phyloP scores from a whole-genome alignment of 1,140 invertebrate genomes.

The Brachionus manjavacas region DNA sequence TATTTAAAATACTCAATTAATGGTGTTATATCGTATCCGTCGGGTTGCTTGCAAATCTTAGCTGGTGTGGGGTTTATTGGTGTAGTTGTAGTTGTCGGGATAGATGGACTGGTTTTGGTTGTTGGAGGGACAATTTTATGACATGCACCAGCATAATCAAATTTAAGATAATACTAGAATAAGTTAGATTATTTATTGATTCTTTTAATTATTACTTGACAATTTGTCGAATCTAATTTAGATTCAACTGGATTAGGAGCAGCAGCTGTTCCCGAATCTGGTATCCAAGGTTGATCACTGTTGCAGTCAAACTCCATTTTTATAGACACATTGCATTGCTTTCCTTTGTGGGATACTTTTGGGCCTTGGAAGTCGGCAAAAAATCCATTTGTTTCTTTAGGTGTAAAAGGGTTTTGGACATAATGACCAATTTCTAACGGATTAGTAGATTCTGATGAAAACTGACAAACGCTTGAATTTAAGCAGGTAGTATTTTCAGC shows the following conservation, averaged over 20 bases:
- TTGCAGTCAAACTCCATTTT: slow-evolving; percentile 33
- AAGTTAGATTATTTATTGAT: background rate
- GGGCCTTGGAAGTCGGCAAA: slow-evolving; percentile 1
- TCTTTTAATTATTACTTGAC: background rate
- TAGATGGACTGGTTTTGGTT: background rate
- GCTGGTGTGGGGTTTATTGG: slow-evolving; percentile 14
- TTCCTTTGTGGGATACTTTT: background rate
- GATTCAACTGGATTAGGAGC: background rate
- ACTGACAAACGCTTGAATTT: slow-evolving; percentile 34
- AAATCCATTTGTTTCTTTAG: slow-evolving; percentile 31
- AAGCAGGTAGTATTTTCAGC: background rate
- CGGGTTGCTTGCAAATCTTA: slow-evolving; percentile 14
- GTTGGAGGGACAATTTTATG: slow-evolving; percentile 11
- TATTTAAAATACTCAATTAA: background rate
- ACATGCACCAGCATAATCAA: slow-evolving; percentile 38
- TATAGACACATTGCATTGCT: background rate
- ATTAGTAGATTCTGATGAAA: background rate
- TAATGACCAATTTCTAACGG: slow-evolving; percentile 28
- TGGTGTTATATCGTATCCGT: slow-evolving; percentile 11
- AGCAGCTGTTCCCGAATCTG: background rate
- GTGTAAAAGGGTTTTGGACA: background rate
- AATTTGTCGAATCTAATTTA: background rate
- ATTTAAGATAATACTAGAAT: slow-evolving; percentile 17
- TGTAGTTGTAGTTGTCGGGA: background rate
- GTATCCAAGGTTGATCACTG: slow-evolving; percentile 12